These are phyloP conservation scores for Ornithoptera alexandrae DNA, from an alignment of 2,888 invertebrate species.

Conservation along the genomic window DNA sequence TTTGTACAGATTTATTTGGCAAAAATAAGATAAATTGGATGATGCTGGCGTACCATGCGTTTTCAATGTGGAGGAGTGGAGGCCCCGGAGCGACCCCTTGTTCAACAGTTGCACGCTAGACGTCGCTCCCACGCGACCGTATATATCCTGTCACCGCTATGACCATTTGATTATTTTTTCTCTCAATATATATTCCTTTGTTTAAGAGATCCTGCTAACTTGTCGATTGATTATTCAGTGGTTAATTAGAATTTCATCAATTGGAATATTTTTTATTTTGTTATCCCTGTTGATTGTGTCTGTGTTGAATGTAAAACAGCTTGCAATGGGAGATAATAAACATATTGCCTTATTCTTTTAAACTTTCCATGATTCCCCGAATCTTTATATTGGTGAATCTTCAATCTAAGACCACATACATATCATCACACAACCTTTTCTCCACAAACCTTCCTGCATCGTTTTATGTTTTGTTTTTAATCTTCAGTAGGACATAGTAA, in stretches of 20 bases:
- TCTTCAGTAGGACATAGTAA: not conserved
- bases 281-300: slow-evolving; percentile 74
- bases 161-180: slow-evolving; percentile 54
- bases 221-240: slow-evolving; percentile 77
- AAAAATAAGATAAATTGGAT: slow-evolving; percentile 78
- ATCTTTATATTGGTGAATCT: slow-evolving; percentile 28
- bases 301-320: slow-evolving; percentile 71
- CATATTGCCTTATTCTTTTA: slow-evolving; percentile 72
- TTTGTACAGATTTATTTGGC: slow-evolving; percentile 81
- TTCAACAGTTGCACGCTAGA: slow-evolving; percentile 49
- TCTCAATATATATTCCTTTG: slow-evolving; percentile 76
- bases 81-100: slow-evolving; percentile 68
- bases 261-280: slow-evolving; percentile 78
- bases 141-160: slow-evolving; percentile 42
- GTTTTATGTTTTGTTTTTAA: slow-evolving; percentile 13
- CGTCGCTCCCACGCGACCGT: slow-evolving; percentile 47
- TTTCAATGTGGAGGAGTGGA: slow-evolving; percentile 74
- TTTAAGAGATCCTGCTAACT: slow-evolving; percentile 77
- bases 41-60: slow-evolving; percentile 79
- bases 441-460: slow-evolving; percentile 8
- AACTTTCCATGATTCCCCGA: slow-evolving; percentile 66
- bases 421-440: slow-evolving; percentile 14
- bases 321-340: slow-evolving; percentile 76
- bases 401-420: slow-evolving; percentile 17
- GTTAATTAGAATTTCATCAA: slow-evolving; percentile 77